Conservation (phyloP, 2,797 vertebrate genomes). For the Cryptoprocta ferox region DNA sequence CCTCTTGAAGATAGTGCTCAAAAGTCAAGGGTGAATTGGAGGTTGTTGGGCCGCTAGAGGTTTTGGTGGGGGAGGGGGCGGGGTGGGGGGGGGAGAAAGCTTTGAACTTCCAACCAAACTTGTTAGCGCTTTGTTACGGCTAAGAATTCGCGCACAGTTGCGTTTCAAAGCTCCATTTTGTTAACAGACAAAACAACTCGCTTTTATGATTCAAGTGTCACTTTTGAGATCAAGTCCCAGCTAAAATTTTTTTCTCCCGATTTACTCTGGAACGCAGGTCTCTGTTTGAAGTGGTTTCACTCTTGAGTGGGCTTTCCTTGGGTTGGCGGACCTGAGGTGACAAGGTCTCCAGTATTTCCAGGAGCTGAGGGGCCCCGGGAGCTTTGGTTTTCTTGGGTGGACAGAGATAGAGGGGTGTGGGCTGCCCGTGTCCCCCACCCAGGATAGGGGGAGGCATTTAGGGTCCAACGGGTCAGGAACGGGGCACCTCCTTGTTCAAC, state of each 20-base stretch:
- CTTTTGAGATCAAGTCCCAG: slow-evolving; percentile 19
- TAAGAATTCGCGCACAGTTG: not conserved
- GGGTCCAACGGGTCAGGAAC: not conserved
- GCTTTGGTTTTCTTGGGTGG: not conserved
- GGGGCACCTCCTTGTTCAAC: not conserved
- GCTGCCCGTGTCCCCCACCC: not conserved
- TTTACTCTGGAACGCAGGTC: not conserved
- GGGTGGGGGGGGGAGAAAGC: not conserved
- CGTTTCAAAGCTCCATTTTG: not conserved
- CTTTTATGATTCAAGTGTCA: not conserved
- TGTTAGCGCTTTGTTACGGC: not conserved
- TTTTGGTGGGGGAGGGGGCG: not conserved
- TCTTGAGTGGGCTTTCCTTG: not conserved
- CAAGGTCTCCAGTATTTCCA: not conserved
- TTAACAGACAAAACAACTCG: not conserved
- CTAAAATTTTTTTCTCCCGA: not conserved
- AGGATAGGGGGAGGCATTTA: not conserved
- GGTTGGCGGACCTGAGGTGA: not conserved
- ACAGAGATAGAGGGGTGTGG: not conserved
- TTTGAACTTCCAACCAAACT: slow-evolving; percentile 41
- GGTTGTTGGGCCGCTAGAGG: not conserved
- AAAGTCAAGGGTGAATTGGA: not conserved
- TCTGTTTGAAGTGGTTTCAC: slow-evolving; percentile 3
- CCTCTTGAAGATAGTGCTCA: not conserved
- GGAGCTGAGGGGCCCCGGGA: not conserved